Conservation (phyloP, 1,140 invertebrate species). For the Melitaea cinxia region DNA sequence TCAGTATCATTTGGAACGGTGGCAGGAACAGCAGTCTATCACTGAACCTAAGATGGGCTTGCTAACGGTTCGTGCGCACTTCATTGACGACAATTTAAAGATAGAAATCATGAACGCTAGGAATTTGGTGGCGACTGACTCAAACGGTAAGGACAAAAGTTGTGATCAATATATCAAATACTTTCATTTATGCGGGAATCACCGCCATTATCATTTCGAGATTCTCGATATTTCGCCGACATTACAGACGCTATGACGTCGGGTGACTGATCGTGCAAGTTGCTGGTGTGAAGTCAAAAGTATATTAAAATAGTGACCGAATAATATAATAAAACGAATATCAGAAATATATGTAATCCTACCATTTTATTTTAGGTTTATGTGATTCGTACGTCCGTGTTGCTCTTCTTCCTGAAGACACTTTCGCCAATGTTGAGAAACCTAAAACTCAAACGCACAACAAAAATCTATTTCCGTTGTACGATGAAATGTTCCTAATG, state of each 20-base stretch:
- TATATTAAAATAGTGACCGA: too few relatives aligned
- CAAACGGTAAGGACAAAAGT: slow-evolving; percentile 92
- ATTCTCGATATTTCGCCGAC: too few relatives aligned
- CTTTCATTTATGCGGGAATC: too few relatives aligned
- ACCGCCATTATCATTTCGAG: too few relatives aligned
- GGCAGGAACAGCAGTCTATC: slow-evolving; percentile 84
- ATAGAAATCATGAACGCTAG: slow-evolving; percentile 94
- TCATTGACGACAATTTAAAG: slow-evolving; percentile 83
- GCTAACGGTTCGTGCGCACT: slow-evolving; percentile 86
- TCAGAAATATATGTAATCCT: neutral
- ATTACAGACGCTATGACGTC: too few relatives aligned
- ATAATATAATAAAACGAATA: too few relatives aligned
- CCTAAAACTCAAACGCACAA: slow-evolving; percentile 95
- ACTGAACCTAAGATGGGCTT: slow-evolving; percentile 85
- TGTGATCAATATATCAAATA: too few relatives aligned
- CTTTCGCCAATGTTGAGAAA: slow-evolving; percentile 87
- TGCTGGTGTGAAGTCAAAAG: too few relatives aligned
- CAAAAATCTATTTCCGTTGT: slow-evolving; percentile 95
- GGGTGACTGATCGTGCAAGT: too few relatives aligned
- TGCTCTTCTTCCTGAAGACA: slow-evolving; percentile 91
- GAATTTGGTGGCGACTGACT: slow-evolving; percentile 93
- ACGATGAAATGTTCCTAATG: slow-evolving; percentile 97
- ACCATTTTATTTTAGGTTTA: slow-evolving; percentile 50
- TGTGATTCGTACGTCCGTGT: slow-evolving; percentile 96
- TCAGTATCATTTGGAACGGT: slow-evolving; percentile 89